Conservation (phyloP, 2,888 invertebrate genomes). For the Rhamnusium bicolor region DNA sequence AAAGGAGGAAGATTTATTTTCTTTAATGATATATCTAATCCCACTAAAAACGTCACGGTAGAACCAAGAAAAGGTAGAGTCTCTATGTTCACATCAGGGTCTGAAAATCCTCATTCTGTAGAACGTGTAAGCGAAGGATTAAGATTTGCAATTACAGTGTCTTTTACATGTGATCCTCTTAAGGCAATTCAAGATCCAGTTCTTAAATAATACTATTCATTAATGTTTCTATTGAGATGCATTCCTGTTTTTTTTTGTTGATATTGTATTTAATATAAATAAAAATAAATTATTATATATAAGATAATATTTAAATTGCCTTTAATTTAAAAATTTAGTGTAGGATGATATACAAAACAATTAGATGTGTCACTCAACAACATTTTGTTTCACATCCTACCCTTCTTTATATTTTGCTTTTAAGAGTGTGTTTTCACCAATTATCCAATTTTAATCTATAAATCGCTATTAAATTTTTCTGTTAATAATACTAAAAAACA, state of each 20-base stretch:
- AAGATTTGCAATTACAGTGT: slow-evolving; percentile 87
- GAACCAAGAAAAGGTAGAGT: slow-evolving; percentile 87
- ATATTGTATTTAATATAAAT: background rate
- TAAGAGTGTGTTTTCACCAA: no score
- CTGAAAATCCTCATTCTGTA: slow-evolving; percentile 88
- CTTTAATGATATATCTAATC: slow-evolving; percentile 76
- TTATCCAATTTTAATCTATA: no score
- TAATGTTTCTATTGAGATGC: background rate
- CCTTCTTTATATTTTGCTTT: no score
- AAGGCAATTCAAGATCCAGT: slow-evolving; percentile 78
- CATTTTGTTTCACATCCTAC: no score
- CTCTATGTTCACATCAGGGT: slow-evolving; percentile 90
- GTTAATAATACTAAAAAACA: no score
- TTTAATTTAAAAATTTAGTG: background rate
- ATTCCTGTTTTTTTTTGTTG: slow-evolving; percentile 7
- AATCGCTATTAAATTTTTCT: no score
- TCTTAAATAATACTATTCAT: background rate
- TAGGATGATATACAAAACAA: no score
- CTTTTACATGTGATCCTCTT: slow-evolving; percentile 82
- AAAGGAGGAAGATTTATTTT: slow-evolving; percentile 89
- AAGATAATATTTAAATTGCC: background rate
- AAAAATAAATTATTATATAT: background rate
- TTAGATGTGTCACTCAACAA: no score
- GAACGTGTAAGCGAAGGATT: slow-evolving; percentile 84
- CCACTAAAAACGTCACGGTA: slow-evolving; percentile 77